Evolutionary conservation across 2,888 invertebrate genomes (phyloP).

Genomic region (Kryphioiulus occultus): DNA sequence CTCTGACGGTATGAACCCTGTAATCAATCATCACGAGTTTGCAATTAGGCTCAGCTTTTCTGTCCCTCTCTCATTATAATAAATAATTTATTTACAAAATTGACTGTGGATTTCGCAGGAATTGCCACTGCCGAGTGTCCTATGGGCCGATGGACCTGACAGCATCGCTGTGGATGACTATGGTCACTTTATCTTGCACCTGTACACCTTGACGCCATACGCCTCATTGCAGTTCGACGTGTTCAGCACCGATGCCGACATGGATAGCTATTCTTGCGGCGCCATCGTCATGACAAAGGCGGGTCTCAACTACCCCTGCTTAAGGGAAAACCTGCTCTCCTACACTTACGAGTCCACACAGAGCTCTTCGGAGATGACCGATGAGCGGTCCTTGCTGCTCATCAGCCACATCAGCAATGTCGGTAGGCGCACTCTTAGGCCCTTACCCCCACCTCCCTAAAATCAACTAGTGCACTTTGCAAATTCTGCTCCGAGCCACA

Average conservation of each 20-base stretch:
- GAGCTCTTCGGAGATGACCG: constrained; percentile 17
- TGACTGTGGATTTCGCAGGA: background rate
- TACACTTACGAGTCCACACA: background rate
- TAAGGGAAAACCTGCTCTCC: background rate
- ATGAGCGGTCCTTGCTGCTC: background rate
- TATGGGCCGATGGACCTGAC: background rate
- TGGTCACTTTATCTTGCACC: background rate
- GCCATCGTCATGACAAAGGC: constrained; percentile 20
- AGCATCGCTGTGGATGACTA: constrained; percentile 26
- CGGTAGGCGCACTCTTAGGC: background rate
- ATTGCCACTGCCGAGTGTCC: background rate
- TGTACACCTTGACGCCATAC: constrained; percentile 18
- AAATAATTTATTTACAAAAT: no score
- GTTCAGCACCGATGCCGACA: background rate
- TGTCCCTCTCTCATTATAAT: no score
- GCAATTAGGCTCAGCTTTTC: no score
- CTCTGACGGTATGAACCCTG: no score
- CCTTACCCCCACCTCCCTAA: background rate
- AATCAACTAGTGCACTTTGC: background rate
- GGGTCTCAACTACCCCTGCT: constrained; percentile 32
- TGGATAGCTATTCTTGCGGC: constrained; percentile 39
- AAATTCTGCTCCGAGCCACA: background rate
- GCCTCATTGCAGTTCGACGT: constrained; percentile 1
- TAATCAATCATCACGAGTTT: no score
- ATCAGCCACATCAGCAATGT: background rate